Evolutionary conservation across 2,888 invertebrate genomes (phyloP).

Genomic region (Congeria kusceri): DNA sequence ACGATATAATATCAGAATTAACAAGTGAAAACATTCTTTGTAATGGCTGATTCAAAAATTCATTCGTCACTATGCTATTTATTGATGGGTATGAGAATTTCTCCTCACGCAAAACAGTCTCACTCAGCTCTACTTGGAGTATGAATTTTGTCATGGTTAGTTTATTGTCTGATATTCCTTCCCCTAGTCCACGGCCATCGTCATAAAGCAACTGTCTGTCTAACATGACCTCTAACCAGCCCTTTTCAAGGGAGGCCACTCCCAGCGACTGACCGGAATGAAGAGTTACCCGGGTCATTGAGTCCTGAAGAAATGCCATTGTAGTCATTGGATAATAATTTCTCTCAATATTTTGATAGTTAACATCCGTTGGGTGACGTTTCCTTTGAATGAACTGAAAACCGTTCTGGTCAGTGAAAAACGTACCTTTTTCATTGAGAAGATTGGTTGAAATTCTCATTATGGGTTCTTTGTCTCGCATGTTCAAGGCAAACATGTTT

Average conservation of each 20-base stretch:
- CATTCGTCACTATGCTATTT: slow-evolving; percentile 62
- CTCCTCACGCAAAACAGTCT: slow-evolving; percentile 21
- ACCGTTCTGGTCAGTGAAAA: slow-evolving; percentile 84
- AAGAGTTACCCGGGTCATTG: slow-evolving; percentile 74
- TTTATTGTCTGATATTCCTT: slow-evolving; percentile 81
- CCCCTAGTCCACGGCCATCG: slow-evolving; percentile 82
- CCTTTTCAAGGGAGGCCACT: slow-evolving; percentile 76
- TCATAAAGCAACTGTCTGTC: slow-evolving; percentile 81
- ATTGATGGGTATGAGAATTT: slow-evolving; percentile 72
- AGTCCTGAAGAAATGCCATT: slow-evolving; percentile 80
- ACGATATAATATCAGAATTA: slow-evolving; percentile 67
- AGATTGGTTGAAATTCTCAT: slow-evolving; percentile 79
- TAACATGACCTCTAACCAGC: slow-evolving; percentile 83
- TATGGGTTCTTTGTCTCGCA: slow-evolving; percentile 81
- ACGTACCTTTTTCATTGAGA: slow-evolving; percentile 67
- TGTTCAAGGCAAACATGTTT: slow-evolving; percentile 69
- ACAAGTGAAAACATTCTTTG: slow-evolving; percentile 68
- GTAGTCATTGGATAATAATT: slow-evolving; percentile 84
- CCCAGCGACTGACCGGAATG: slow-evolving; percentile 83
- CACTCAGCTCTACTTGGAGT: slow-evolving; percentile 73
- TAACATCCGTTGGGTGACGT: slow-evolving; percentile 59
- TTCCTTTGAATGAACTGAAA: slow-evolving; percentile 80
- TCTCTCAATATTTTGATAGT: slow-evolving; percentile 73
- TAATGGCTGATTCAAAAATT: slow-evolving; percentile 74
- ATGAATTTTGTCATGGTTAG: slow-evolving; percentile 74